phyloP scores from a whole-genome alignment of 2,888 invertebrate species.

The Drosophila pseudotalamancana region DNA sequence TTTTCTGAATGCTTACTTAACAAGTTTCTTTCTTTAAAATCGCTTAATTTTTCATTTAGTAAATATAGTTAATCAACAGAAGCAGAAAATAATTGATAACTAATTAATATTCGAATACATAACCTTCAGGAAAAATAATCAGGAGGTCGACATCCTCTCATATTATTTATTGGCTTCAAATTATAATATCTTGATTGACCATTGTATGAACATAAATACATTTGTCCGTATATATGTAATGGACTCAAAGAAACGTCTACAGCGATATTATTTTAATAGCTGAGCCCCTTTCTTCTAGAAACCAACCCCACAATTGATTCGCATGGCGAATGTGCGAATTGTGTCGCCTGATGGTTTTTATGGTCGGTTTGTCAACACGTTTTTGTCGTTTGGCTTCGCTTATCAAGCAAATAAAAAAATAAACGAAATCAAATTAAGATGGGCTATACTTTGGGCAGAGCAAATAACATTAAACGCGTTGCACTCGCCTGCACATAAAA shows the following conservation, averaged over 20 bases:
- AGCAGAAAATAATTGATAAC: too few species aligned
- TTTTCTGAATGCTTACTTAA: too few species aligned
- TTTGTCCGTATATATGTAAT: not conserved
- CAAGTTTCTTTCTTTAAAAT: too few species aligned
- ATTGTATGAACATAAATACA: not conserved
- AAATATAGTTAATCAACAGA: too few species aligned
- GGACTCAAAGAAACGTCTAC: not conserved
- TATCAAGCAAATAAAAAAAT: not conserved
- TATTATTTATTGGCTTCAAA: too few species aligned
- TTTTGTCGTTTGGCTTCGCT: conserved; percentile 36
- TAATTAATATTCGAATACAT: too few species aligned
- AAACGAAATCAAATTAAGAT: conserved; percentile 14
- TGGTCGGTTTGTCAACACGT: conserved; percentile 54
- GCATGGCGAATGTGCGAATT: conserved; percentile 35
- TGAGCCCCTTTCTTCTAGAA: too few species aligned
- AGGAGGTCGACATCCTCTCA: too few species aligned
- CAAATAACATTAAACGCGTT: conserved; percentile 58
- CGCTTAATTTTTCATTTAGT: too few species aligned
- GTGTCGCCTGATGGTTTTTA: conserved; percentile 47
- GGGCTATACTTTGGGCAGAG: conserved; percentile 1
- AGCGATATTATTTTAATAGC: too few species aligned
- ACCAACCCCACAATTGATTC: conserved; percentile 3
- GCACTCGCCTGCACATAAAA: conserved; percentile 66
- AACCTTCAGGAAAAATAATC: too few species aligned
- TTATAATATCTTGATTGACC: too few species aligned